Conservation (phyloP, 2,797 vertebrate species). For the Phalanger gymnotis region DNA sequence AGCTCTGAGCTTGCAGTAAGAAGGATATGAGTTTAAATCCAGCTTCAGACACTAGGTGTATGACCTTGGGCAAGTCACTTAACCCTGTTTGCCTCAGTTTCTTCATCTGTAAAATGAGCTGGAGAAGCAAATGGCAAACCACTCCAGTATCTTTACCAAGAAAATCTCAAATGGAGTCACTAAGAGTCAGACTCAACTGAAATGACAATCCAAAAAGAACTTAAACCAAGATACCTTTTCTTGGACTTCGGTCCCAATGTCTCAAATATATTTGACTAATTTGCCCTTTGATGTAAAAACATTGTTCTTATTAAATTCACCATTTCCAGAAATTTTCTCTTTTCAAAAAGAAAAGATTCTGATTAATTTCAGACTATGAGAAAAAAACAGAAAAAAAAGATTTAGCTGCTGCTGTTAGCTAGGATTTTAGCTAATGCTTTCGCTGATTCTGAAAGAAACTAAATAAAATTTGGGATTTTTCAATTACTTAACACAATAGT, state of each 20-base stretch:
- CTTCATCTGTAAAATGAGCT: neutral
- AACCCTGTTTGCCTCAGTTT: neutral
- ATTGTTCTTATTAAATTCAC: neutral
- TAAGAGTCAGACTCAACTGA: neutral
- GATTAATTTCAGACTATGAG: neutral
- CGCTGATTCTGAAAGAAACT: slow-evolving; percentile 3
- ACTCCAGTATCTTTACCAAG: slow-evolving; percentile 26
- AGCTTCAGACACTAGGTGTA: neutral
- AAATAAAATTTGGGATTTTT: slow-evolving; percentile 3
- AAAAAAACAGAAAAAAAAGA: neutral
- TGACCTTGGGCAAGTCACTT: neutral
- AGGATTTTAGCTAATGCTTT: neutral
- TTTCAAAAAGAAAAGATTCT: slow-evolving; percentile 11
- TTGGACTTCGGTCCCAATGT: neutral
- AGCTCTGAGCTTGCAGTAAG: neutral
- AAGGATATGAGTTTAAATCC: neutral
- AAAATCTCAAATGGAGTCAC: neutral
- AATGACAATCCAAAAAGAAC: neutral
- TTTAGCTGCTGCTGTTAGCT: neutral
- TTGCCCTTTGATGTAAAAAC: neutral
- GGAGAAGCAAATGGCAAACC: neutral
- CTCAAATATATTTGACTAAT: neutral
- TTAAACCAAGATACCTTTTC: neutral
- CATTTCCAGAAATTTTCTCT: slow-evolving; percentile 16
- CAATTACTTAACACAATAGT: slow-evolving; percentile 6